Evolutionary conservation across 2,888 invertebrate species (phyloP).

Genomic region (Trichopria drosophilae): DNA sequence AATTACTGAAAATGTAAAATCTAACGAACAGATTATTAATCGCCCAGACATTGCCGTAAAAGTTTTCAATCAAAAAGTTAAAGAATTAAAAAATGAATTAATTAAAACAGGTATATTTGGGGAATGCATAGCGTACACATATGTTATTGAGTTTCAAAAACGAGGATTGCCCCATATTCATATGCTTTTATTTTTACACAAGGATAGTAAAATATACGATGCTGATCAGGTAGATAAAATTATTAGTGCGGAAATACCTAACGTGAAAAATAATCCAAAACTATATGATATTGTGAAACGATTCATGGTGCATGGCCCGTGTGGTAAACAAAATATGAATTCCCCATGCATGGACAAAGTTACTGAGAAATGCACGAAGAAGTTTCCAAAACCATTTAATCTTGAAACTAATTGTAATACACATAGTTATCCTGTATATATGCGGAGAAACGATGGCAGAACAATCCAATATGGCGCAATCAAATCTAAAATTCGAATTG

Average conservation of each 20-base stretch:
- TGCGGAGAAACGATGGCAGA: slow-evolving; percentile 3
- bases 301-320: slow-evolving; percentile 10
- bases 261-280: neutral
- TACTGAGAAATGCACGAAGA: slow-evolving; percentile 8
- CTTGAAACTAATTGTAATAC: slow-evolving; percentile 1
- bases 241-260: slow-evolving; percentile 4
- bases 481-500: no score
- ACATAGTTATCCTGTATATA: slow-evolving; percentile 10
- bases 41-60: no score
- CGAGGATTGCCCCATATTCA: slow-evolving; percentile 5
- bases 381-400: slow-evolving; percentile 4
- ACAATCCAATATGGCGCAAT: slow-evolving; percentile 1
- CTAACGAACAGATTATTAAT: no score
- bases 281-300: slow-evolving; percentile 12
- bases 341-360: slow-evolving; percentile 10
- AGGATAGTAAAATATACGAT: neutral
- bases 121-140: neutral
- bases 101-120: slow-evolving; percentile 6
- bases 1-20: no score
- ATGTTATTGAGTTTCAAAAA: neutral
- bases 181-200: slow-evolving; percentile 4
- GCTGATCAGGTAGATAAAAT: slow-evolving; percentile 4
- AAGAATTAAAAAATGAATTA: no score
- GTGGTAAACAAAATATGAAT: slow-evolving; percentile 5
- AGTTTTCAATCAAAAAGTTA: no score